These are phyloP conservation scores for Tenthredo livida DNA, from an alignment of 2,888 invertebrate genomes.

Conservation along the genomic window DNA sequence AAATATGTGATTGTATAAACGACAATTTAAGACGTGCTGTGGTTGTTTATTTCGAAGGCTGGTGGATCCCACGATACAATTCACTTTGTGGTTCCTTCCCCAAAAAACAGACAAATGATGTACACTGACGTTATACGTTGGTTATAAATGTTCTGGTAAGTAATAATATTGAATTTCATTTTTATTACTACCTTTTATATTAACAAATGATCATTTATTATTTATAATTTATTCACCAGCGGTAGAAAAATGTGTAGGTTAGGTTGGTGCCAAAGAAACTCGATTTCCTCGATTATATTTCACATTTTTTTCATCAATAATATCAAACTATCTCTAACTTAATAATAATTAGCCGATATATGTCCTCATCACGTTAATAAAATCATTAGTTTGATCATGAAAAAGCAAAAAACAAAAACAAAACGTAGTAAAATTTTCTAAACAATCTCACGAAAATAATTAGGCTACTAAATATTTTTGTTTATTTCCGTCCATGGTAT, in stretches of 20 bases:
- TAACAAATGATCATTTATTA: conserved; percentile 17
- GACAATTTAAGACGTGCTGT: conserved; percentile 53
- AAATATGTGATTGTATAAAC: conserved; percentile 64
- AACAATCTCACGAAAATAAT: neutral
- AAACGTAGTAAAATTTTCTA: neutral
- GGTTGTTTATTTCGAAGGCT: conserved; percentile 54
- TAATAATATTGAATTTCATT: conserved; percentile 48
- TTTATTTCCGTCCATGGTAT: conserved; percentile 19
- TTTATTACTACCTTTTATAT: conserved; percentile 23
- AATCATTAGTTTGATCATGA: neutral
- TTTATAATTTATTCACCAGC: conserved; percentile 55
- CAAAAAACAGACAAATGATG: conserved; percentile 67
- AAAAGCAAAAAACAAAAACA: too few relatives aligned
- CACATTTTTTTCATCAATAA: conserved; percentile 57
- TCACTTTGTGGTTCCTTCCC: conserved; percentile 65
- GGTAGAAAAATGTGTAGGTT: conserved; percentile 71
- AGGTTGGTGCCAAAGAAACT: conserved; percentile 71
- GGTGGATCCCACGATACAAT: conserved; percentile 60
- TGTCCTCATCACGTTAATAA: neutral
- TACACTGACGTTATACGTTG: conserved; percentile 59
- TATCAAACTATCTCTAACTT: neutral
- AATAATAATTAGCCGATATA: neutral
- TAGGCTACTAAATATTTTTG: conserved; percentile 21
- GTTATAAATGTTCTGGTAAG: conserved; percentile 68
- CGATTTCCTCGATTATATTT: conserved; percentile 69